These are phyloP conservation scores for Cephalopholis sonnerati DNA, from an alignment of 2,113 vertebrate genomes.

Conservation along the genomic window DNA sequence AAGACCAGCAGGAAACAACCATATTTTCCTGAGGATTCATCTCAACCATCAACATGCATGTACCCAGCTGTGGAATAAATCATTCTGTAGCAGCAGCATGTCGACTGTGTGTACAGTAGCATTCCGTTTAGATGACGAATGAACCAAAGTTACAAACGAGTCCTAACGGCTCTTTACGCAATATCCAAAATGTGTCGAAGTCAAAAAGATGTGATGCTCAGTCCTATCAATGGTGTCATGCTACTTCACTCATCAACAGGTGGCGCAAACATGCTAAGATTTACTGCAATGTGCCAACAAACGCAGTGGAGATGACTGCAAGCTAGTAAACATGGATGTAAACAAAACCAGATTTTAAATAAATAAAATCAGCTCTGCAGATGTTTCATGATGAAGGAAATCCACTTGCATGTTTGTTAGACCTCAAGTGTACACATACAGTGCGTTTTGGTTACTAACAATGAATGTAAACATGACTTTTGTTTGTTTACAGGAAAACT, in stretches of 20 bases:
- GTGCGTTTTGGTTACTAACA: not conserved
- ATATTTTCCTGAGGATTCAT: slow-evolving; percentile 1
- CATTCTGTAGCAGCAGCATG: not conserved
- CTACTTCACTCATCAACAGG: not conserved
- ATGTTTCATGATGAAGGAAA: not conserved
- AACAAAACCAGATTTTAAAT: not conserved
- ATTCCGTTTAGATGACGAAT: not conserved
- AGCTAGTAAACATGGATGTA: not conserved
- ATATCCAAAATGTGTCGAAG: not conserved
- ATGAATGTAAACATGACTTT: not conserved
- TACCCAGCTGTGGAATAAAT: not conserved
- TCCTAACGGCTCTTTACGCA: not conserved
- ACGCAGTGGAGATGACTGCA: not conserved
- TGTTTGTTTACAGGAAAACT: not conserved
- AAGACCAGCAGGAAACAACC: not conserved
- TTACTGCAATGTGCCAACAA: not conserved
- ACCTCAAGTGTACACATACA: not conserved
- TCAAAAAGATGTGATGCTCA: not conserved
- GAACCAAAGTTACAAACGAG: not conserved
- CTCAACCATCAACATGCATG: slow-evolving; percentile 8
- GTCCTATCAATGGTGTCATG: not conserved
- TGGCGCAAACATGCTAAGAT: not conserved
- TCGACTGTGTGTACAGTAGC: not conserved
- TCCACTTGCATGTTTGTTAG: not conserved
- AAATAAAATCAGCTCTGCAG: not conserved